Conservation (phyloP, 2,113 vertebrate species). For the Athene cunicularia region DNA sequence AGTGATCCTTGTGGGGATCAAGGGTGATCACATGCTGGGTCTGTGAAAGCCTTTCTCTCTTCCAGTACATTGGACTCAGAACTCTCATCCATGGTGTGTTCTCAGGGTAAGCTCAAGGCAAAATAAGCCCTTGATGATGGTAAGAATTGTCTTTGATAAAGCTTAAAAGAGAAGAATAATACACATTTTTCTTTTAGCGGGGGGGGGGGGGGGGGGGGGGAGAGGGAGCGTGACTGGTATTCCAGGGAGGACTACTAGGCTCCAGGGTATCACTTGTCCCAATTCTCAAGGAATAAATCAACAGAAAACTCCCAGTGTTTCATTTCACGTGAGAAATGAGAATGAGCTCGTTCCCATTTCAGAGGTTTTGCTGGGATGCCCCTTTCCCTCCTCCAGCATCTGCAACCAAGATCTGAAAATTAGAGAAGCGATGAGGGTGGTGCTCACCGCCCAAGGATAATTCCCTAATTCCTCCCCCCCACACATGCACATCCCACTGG, state of each 20-base stretch:
- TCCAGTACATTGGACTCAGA: not conserved
- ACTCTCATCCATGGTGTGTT: not conserved
- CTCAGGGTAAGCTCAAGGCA: not conserved
- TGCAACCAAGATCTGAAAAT: conserved; percentile 33
- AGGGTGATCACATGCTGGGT: not conserved
- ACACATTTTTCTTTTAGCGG: not conserved
- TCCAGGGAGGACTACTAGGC: not conserved
- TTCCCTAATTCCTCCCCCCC: not conserved
- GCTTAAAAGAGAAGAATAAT: not conserved
- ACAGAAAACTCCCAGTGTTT: not conserved
- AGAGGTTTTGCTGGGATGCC: conserved; percentile 9
- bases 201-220: fast-evolving
- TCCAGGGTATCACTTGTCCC: conserved; percentile 6
- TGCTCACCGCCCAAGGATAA: conserved; percentile 31
- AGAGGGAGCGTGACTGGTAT: not conserved
- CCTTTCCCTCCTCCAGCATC: conserved; percentile 39
- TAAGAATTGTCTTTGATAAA: not conserved
- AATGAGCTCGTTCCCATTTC: conserved; percentile 2
- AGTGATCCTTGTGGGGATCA: not conserved
- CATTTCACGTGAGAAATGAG: conserved; percentile 36
- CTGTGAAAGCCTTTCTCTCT: not conserved
- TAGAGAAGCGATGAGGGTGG: conserved; percentile 30
- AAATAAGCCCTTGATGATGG: not conserved
- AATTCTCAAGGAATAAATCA: conserved; percentile 25
- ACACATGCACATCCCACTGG: not conserved